Conservation (phyloP, 2,888 invertebrate genomes). For the Cryptops parisi region DNA sequence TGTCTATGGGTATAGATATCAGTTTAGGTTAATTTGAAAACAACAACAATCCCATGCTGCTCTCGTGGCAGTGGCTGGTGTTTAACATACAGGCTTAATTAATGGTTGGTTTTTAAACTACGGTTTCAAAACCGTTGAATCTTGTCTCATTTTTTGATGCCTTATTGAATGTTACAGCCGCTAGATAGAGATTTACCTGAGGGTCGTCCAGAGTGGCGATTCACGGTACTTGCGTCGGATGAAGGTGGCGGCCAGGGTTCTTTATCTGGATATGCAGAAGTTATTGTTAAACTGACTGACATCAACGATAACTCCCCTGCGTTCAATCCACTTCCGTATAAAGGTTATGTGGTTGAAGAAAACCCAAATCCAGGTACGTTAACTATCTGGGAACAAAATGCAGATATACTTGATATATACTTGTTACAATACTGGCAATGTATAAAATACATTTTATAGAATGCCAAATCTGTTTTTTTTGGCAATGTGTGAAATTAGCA, state of each 20-base stretch:
- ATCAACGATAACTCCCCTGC: constrained; percentile 34
- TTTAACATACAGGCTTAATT: too few relatives aligned
- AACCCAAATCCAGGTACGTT: constrained; percentile 38
- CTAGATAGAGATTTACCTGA: constrained; percentile 79
- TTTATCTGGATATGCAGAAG: constrained; percentile 33
- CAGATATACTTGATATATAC: too few relatives aligned
- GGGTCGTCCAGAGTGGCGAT: constrained; percentile 65
- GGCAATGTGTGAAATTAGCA: too few relatives aligned
- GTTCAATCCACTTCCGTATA: constrained; percentile 23
- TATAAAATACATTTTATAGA: background rate
- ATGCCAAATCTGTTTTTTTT: background rate
- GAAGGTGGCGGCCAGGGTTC: constrained; percentile 68
- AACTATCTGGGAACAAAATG: too few relatives aligned
- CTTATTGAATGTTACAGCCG: constrained; percentile 35
- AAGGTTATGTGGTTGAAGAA: constrained; percentile 22
- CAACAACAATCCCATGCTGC: too few relatives aligned
- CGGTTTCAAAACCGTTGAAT: background rate
- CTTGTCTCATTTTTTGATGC: too few relatives aligned
- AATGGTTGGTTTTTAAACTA: background rate
- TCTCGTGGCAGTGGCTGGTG: too few relatives aligned
- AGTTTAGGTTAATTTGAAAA: too few relatives aligned
- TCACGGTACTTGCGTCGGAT: constrained; percentile 53
- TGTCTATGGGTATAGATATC: too few relatives aligned
- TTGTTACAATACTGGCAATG: too few relatives aligned
- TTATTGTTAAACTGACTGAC: constrained; percentile 32